phyloP scores from a whole-genome alignment of 2,888 invertebrate species.

The Heliconius ismenius region DNA sequence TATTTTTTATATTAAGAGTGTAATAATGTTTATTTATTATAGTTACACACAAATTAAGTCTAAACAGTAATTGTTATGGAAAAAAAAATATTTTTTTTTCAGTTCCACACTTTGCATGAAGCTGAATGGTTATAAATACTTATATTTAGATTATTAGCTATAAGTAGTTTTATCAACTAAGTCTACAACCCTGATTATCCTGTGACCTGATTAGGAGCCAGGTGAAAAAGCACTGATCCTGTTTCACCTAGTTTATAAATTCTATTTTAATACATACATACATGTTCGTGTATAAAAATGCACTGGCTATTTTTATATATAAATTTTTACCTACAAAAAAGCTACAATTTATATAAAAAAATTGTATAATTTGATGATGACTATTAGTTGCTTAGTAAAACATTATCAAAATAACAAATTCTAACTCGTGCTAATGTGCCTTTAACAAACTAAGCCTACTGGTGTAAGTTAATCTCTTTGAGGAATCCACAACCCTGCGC shows the following conservation, averaged over 20 bases:
- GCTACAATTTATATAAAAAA: too few relatives aligned
- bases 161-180: neutral
- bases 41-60: neutral
- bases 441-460: neutral
- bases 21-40: neutral
- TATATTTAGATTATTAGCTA: neutral
- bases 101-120: neutral
- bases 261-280: neutral
- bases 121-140: neutral
- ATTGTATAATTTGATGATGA: too few relatives aligned
- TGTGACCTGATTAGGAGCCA: constrained; percentile 10
- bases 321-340: neutral
- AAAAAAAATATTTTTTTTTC: too few relatives aligned
- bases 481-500: neutral
- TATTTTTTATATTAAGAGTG: neutral
- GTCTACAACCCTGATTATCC: neutral
- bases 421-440: too few relatives aligned
- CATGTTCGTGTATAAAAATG: neutral
- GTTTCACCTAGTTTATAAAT: neutral
- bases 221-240: neutral
- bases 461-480: neutral
- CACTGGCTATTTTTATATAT: neutral
- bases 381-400: too few relatives aligned
- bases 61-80: too few relatives aligned
- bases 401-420: too few relatives aligned